A percentile compares a stretch with the other conserved stretches of the same genome.
Conservation (phyloP, 2,888 invertebrate species). For the Platycheirus albimanus region DNA sequence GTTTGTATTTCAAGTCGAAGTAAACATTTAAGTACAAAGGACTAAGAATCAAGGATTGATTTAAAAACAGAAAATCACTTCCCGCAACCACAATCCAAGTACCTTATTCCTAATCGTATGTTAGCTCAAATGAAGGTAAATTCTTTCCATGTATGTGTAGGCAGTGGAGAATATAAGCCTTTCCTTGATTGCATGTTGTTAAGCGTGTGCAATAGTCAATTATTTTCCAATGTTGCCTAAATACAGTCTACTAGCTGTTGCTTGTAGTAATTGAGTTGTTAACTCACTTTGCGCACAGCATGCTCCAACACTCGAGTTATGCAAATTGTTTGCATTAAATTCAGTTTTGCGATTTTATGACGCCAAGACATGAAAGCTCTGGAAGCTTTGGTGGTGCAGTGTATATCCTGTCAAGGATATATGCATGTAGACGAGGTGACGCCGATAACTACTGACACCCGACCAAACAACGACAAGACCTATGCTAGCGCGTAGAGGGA, state of each 20-base stretch:
- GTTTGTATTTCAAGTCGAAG: too few relatives aligned
- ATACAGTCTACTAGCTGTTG: conserved; percentile 54
- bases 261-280: conserved; percentile 71
- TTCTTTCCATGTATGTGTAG: too few relatives aligned
- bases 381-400: background rate
- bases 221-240: conserved; percentile 56
- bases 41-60: too few relatives aligned
- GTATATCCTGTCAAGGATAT: conserved; percentile 22
- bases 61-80: too few relatives aligned
- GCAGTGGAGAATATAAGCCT: background rate
- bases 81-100: too few relatives aligned
- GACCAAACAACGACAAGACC: background rate
- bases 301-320: conserved; percentile 69
- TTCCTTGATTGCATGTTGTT: conserved; percentile 24
- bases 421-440: conserved; percentile 70
- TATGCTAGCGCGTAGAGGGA: too few relatives aligned
- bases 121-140: background rate
- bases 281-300: conserved; percentile 46
- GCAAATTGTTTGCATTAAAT: conserved; percentile 71
- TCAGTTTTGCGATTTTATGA: conserved; percentile 58
- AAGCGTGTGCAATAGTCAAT: conserved; percentile 65
- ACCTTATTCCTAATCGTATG: too few relatives aligned
- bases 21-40: too few relatives aligned
- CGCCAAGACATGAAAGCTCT: conserved; percentile 52
- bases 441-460: conserved; percentile 60